Percentiles rank a stretch among this genome's conserved stretches.
Conservation (phyloP, 1,140 invertebrate species). For the Dendrolimus punctatus region DNA sequence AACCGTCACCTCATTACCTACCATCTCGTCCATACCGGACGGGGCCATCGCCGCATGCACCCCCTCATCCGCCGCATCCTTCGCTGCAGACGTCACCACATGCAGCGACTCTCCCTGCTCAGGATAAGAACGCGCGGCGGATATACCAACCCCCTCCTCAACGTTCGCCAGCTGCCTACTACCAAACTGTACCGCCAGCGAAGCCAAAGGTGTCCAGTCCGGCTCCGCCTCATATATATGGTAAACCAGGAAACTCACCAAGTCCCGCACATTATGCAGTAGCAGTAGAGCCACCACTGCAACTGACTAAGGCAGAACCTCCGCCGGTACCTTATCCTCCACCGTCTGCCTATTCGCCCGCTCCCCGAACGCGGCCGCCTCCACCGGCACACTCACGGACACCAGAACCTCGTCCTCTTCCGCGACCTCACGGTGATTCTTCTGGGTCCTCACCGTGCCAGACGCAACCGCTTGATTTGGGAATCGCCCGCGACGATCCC, state of each 20-base stretch:
- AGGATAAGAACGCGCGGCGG: constrained; percentile 73
- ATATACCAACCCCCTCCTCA: constrained; percentile 84
- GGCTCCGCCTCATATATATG: constrained; percentile 84
- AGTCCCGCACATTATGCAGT: constrained; percentile 75
- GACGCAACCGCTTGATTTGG: constrained; percentile 83
- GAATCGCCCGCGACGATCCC: constrained; percentile 72
- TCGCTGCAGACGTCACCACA: constrained; percentile 71
- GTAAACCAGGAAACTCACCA: constrained; percentile 77
- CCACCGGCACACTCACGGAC: constrained; percentile 60
- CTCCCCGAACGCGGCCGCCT: constrained; percentile 74
- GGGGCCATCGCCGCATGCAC: constrained; percentile 69
- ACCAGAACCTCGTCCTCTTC: constrained; percentile 52
- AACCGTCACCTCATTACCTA: constrained; percentile 76
- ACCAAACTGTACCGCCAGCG: constrained; percentile 71
- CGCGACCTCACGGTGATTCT: constrained; percentile 69
- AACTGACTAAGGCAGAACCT: constrained; percentile 78
- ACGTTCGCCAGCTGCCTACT: constrained; percentile 76
- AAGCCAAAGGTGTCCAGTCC: constrained; percentile 86
- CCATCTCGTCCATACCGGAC: constrained; percentile 75
- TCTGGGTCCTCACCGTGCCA: constrained; percentile 68
- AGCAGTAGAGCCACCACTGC: constrained; percentile 71
- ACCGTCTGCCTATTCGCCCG: constrained; percentile 60
- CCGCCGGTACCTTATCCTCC: constrained; percentile 78
- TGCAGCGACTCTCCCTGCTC: constrained; percentile 75
- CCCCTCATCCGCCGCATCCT: constrained; percentile 50